A percentile compares a stretch with the other conserved stretches of the same genome.
phyloP scores from a whole-genome alignment of 2,888 invertebrate genomes.

The Ecliptopera silaceata region DNA sequence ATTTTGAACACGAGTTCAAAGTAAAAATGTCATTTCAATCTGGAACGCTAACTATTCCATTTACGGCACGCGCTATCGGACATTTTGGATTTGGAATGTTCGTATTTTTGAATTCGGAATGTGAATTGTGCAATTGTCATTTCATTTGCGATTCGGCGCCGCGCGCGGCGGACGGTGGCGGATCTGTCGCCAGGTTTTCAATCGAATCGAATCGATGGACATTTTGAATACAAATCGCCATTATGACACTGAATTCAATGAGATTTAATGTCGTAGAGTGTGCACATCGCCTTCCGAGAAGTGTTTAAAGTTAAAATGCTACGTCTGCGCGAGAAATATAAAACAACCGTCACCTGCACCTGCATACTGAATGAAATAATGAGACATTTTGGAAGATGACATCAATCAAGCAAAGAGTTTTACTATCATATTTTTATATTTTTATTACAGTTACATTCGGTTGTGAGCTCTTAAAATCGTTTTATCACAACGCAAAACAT shows the following conservation, averaged over 20 bases:
- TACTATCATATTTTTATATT: slow-evolving; percentile 46
- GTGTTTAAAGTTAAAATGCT: slow-evolving; percentile 51
- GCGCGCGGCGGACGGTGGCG: slow-evolving; percentile 45
- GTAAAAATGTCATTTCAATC: slow-evolving; percentile 49
- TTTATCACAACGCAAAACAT: slow-evolving; percentile 40
- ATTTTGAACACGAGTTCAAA: background rate
- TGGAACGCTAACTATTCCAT: slow-evolving; percentile 55
- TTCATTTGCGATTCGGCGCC: slow-evolving; percentile 76
- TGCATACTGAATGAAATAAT: slow-evolving; percentile 59
- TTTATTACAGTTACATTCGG: slow-evolving; percentile 48
- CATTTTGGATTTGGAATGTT: slow-evolving; percentile 65
- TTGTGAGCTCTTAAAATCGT: slow-evolving; percentile 42
- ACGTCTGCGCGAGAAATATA: slow-evolving; percentile 68
- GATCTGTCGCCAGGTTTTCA: slow-evolving; percentile 70
- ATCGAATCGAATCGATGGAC: slow-evolving; percentile 55
- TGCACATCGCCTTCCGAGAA: slow-evolving; percentile 54
- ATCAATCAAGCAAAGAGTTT: slow-evolving; percentile 49
- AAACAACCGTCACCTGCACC: slow-evolving; percentile 65
- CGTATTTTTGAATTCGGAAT: slow-evolving; percentile 68
- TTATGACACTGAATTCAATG: slow-evolving; percentile 57
- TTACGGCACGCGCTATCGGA: slow-evolving; percentile 60
- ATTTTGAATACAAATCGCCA: slow-evolving; percentile 73
- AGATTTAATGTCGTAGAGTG: slow-evolving; percentile 54
- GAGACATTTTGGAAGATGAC: slow-evolving; percentile 49
- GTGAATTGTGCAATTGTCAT: slow-evolving; percentile 68